These are phyloP conservation scores for Limnephilus rhombicus DNA, from an alignment of 2,888 invertebrate species.

Conservation along the genomic window DNA sequence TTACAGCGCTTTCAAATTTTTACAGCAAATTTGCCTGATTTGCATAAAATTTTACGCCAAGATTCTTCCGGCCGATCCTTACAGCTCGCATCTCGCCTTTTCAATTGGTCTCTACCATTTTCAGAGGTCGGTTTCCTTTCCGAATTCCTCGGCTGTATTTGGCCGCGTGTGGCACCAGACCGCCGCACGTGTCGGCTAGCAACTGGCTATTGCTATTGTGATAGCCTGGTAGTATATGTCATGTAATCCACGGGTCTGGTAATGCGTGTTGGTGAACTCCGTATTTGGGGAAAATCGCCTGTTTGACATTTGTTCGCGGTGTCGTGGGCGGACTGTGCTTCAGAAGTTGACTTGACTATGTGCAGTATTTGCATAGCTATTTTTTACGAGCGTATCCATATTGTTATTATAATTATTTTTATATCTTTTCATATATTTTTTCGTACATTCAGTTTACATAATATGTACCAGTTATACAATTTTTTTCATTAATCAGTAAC, in stretches of 20 bases:
- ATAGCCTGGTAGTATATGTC: background rate
- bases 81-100: background rate
- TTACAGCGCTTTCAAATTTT: background rate
- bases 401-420: too few relatives aligned
- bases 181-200: slow-evolving; percentile 5
- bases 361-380: background rate
- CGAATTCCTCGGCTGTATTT: slow-evolving; percentile 11
- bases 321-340: background rate
- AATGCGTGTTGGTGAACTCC: background rate
- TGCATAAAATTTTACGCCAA: background rate
- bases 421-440: too few relatives aligned
- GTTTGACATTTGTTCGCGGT: slow-evolving; percentile 12
- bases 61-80: background rate
- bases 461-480: too few relatives aligned
- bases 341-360: background rate
- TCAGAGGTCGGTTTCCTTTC: slow-evolving; percentile 11
- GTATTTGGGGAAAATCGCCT: slow-evolving; percentile 26
- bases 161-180: background rate
- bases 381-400: background rate
- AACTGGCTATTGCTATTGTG: background rate
- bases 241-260: too few relatives aligned
- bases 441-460: too few relatives aligned
- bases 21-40: background rate
- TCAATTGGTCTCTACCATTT: background rate
- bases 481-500: too few relatives aligned